Conservation (phyloP, 2,888 invertebrate genomes). For the Ochropleura leucogaster region DNA sequence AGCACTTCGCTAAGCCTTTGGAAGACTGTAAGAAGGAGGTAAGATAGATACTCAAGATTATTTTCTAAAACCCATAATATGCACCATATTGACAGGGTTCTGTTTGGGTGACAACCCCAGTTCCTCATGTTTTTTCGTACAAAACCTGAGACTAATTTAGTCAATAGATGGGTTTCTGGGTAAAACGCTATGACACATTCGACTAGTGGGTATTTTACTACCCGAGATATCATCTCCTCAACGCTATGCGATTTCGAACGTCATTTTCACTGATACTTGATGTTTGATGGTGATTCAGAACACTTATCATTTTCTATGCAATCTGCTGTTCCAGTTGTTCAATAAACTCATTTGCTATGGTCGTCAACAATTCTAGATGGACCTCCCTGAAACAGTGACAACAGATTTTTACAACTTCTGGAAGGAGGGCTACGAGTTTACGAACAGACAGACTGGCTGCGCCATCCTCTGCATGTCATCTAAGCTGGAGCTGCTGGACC, state of each 20-base stretch:
- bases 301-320: not conserved
- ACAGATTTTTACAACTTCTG: constrained; percentile 79
- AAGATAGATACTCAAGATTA: not conserved
- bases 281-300: not conserved
- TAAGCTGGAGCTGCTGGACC: constrained; percentile 79
- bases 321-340: no score
- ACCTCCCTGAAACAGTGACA: constrained; percentile 71
- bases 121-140: no score
- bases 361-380: constrained; percentile 63
- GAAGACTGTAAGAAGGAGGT: constrained; percentile 77
- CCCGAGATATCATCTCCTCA: not conserved
- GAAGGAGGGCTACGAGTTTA: constrained; percentile 74
- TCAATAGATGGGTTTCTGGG: not conserved
- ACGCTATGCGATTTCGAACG: not conserved
- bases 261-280: not conserved
- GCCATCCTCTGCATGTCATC: constrained; percentile 80
- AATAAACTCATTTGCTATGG: not conserved
- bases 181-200: not conserved
- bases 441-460: constrained; percentile 76
- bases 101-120: not conserved
- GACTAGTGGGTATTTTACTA: not conserved
- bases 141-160: not conserved
- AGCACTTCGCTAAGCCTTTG: constrained; percentile 72
- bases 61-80: not conserved
- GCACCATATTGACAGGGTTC: not conserved